A percentile compares a stretch with the other conserved stretches of the same genome.
Evolutionary conservation across 35 echinoderm and acorn worm species (phyloP).

Genomic region (Ptychodera flava): DNA sequence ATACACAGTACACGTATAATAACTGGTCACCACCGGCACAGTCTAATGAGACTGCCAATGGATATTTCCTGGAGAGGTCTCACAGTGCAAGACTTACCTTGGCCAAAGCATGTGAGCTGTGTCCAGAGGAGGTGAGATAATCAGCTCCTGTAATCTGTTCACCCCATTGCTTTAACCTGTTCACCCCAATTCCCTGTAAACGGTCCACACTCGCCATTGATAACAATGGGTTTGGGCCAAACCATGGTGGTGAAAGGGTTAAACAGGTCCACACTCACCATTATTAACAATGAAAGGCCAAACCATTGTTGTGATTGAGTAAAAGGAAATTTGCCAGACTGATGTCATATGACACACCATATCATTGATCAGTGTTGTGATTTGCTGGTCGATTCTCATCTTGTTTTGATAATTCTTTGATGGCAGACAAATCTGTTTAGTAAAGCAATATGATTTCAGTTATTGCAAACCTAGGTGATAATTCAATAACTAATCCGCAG

Average conservation of each 20-base stretch:
- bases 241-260: too few relatives aligned
- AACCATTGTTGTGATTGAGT: neutral
- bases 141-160: neutral
- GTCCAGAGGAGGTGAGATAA: slow-evolving; percentile 89
- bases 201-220: too few relatives aligned
- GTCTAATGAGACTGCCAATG: slow-evolving; percentile 96
- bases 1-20: slow-evolving; percentile 98
- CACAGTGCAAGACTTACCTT: slow-evolving; percentile 94
- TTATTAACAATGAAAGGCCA: neutral
- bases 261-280: neutral
- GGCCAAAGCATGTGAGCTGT: slow-evolving; percentile 93
- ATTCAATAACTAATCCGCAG: too few relatives aligned
- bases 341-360: neutral
- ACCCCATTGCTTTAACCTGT: too few relatives aligned
- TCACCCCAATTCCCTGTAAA: too few relatives aligned
- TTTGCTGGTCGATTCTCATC: neutral
- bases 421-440: too few relatives aligned
- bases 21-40: slow-evolving; percentile 98
- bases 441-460: too few relatives aligned
- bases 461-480: too few relatives aligned
- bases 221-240: too few relatives aligned
- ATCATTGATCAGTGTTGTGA: neutral
- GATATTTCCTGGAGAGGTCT: slow-evolving; percentile 93
- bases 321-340: too few relatives aligned
- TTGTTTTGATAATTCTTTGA: neutral